Conservation (phyloP, 2,797 vertebrate genomes). For the Peromyscus attwateri region DNA sequence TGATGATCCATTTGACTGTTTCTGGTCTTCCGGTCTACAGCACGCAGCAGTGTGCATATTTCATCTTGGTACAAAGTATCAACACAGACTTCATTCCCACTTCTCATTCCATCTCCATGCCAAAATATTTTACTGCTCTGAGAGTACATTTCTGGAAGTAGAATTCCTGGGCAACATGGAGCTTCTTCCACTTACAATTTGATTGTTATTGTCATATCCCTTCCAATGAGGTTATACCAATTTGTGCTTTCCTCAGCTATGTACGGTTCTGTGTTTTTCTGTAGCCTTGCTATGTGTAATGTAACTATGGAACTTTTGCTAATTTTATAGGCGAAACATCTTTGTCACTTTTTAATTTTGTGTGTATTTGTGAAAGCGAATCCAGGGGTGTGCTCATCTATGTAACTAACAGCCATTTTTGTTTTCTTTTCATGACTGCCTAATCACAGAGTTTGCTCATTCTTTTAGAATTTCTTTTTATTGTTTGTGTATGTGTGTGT, state of each 20-base stretch:
- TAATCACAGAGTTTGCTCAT: not conserved
- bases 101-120: not conserved
- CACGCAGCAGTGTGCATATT: not conserved
- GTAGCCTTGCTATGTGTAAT: not conserved
- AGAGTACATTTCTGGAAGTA: conserved; percentile 9
- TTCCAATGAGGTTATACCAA: not conserved
- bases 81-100: not conserved
- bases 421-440: not conserved
- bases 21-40: not conserved
- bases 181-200: not conserved
- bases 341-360: not conserved
- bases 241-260: not conserved
- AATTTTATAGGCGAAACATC: not conserved
- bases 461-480: not conserved
- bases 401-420: not conserved
- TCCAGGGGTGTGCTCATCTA: not conserved
- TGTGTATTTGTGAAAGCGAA: conserved; percentile 23
- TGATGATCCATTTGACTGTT: not conserved
- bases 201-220: not conserved
- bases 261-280: not conserved
- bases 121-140: not conserved
- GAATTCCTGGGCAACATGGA: conserved; percentile 15
- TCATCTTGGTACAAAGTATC: not conserved
- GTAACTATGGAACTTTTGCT: not conserved
- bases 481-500: not conserved